Conservation (phyloP, 2,113 vertebrate species). For the Bolborhynchus lineola region DNA sequence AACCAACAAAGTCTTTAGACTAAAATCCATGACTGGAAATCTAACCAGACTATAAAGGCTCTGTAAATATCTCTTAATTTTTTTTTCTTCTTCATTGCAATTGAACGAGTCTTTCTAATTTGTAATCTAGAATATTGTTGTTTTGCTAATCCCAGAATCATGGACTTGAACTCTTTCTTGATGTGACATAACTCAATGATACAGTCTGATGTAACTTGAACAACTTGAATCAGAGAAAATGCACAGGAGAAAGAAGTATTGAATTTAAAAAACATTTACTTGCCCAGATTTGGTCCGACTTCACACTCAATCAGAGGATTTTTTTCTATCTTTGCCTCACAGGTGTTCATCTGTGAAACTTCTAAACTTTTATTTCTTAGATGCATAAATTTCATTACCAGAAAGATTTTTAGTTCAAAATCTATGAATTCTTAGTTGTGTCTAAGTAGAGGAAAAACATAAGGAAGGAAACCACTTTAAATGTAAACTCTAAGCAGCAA, state of each 20-base stretch:
- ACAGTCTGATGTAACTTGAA: neutral
- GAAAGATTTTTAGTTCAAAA: neutral
- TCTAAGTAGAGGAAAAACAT: neutral
- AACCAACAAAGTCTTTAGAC: neutral
- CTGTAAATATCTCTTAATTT: neutral
- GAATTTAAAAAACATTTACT: neutral
- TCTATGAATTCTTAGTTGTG: neutral
- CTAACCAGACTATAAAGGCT: neutral
- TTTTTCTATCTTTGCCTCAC: neutral
- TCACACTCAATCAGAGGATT: neutral
- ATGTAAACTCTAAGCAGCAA: neutral
- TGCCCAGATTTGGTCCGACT: neutral
- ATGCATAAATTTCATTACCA: neutral
- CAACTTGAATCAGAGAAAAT: neutral
- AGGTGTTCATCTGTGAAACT: neutral
- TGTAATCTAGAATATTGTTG: neutral
- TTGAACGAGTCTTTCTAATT: neutral
- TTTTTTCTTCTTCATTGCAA: neutral
- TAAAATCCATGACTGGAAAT: neutral
- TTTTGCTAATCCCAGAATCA: neutral
- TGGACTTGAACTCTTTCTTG: neutral
- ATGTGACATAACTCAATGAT: neutral
- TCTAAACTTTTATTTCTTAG: neutral
- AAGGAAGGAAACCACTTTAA: neutral
- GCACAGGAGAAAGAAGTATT: neutral